Evolutionary conservation across 2,888 invertebrate genomes (phyloP).

Genomic region (Phengaris alcon): DNA sequence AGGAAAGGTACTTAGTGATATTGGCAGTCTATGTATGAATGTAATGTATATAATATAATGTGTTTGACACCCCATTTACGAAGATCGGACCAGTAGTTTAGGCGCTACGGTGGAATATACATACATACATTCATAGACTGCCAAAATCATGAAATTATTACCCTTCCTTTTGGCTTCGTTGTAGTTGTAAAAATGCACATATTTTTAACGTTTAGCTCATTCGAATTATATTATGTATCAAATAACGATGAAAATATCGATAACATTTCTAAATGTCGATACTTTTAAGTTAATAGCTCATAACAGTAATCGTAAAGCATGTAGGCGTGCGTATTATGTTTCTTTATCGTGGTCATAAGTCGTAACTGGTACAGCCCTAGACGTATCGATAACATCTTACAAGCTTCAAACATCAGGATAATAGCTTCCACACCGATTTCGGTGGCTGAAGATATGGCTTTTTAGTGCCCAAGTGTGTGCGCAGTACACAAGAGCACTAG

Average conservation of each 20-base stretch:
- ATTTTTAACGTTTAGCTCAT: background rate
- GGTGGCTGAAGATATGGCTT: too few relatives aligned
- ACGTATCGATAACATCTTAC: constrained; percentile 14
- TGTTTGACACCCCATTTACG: background rate
- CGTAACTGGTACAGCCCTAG: background rate
- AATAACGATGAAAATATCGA: constrained; percentile 2
- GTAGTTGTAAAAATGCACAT: background rate
- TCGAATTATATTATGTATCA: background rate
- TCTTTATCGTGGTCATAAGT: constrained; percentile 18
- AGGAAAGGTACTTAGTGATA: too few relatives aligned
- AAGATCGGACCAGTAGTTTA: too few relatives aligned
- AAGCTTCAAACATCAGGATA: constrained; percentile 1
- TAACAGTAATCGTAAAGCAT: constrained; percentile 6
- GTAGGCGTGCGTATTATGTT: constrained; percentile 20
- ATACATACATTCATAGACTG: too few relatives aligned
- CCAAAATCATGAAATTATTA: too few relatives aligned
- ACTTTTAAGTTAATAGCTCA: constrained; percentile 4
- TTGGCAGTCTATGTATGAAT: too few relatives aligned
- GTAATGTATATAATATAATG: too few relatives aligned
- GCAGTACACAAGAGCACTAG: too few relatives aligned
- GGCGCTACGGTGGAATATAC: too few relatives aligned
- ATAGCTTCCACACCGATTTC: too few relatives aligned
- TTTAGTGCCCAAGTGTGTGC: too few relatives aligned
- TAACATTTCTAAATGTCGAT: constrained; percentile 11
- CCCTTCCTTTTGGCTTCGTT: too few relatives aligned